phyloP scores from a whole-genome alignment of 2,888 invertebrate genomes.

The Carcina quercana region DNA sequence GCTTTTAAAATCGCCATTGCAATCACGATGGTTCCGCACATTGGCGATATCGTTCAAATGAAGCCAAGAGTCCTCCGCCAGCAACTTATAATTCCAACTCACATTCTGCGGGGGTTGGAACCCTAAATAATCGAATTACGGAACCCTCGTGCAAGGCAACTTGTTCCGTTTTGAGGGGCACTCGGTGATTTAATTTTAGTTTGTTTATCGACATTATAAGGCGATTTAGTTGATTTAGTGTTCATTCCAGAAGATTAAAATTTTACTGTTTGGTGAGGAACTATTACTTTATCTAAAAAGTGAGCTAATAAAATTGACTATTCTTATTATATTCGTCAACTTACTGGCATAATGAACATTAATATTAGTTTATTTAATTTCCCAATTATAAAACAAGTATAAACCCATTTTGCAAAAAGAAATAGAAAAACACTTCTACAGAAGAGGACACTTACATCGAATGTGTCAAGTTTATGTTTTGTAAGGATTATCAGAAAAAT shows the following conservation, averaged over 20 bases:
- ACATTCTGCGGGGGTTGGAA: slow-evolving; percentile 17
- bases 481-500: no score
- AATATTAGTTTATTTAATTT: no score
- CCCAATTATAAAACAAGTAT: no score
- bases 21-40: no score
- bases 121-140: slow-evolving; percentile 43
- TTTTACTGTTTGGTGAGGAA: slow-evolving; percentile 20
- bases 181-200: slow-evolving; percentile 41
- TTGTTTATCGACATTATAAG: slow-evolving; percentile 26
- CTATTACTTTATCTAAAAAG: neutral
- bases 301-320: neutral
- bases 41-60: no score
- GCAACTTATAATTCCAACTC: slow-evolving; percentile 4
- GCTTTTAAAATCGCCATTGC: no score
- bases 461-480: no score
- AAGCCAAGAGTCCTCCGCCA: no score
- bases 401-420: no score
- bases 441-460: neutral
- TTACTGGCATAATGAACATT: no score
- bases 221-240: slow-evolving; percentile 29
- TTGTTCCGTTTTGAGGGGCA: slow-evolving; percentile 19
- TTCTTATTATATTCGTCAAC: no score
- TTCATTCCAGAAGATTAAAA: slow-evolving; percentile 26
- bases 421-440: neutral
- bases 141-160: slow-evolving; percentile 24